A percentile compares a stretch with the other conserved stretches of the same genome.
phyloP scores from a whole-genome alignment of 2,113 vertebrate genomes.

The Maccullochella peelii region DNA sequence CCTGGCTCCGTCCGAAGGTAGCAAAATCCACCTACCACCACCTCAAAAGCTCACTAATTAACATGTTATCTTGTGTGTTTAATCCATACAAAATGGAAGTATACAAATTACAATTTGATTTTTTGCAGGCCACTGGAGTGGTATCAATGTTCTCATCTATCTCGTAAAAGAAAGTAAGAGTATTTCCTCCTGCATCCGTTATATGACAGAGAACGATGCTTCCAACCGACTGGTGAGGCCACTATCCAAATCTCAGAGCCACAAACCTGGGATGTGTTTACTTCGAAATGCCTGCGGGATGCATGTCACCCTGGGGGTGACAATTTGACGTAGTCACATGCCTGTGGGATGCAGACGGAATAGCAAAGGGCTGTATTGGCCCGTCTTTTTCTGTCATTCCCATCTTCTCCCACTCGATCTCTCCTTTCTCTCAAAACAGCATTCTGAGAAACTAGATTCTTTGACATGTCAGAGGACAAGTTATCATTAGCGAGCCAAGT shows the following conservation, averaged over 20 bases:
- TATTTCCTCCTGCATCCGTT: not conserved
- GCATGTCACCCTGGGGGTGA: slow-evolving; percentile 69
- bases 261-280: slow-evolving; percentile 62
- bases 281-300: slow-evolving; percentile 70
- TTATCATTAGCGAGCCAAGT: slow-evolving; percentile 67
- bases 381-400: slow-evolving; percentile 64
- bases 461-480: slow-evolving; percentile 66
- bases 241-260: slow-evolving; percentile 47
- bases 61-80: not conserved
- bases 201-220: not conserved
- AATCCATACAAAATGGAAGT: not conserved
- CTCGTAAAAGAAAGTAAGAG: not conserved
- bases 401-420: slow-evolving; percentile 46
- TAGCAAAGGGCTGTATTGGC: slow-evolving; percentile 72
- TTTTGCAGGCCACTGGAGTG: no score
- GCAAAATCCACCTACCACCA: not conserved
- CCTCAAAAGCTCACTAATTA: not conserved
- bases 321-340: slow-evolving; percentile 74
- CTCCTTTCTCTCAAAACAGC: slow-evolving; percentile 56
- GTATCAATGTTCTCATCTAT: not conserved
- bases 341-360: slow-evolving; percentile 69
- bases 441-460: slow-evolving; percentile 58
- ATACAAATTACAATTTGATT: not conserved
- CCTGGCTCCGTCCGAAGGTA: no score
- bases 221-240: slow-evolving; percentile 12